Evolutionary conservation across 2,797 vertebrate genomes (phyloP), one percentile per base, ranked within the genome.

Genomic region (Enteromius unitaeniatus): DNA sequence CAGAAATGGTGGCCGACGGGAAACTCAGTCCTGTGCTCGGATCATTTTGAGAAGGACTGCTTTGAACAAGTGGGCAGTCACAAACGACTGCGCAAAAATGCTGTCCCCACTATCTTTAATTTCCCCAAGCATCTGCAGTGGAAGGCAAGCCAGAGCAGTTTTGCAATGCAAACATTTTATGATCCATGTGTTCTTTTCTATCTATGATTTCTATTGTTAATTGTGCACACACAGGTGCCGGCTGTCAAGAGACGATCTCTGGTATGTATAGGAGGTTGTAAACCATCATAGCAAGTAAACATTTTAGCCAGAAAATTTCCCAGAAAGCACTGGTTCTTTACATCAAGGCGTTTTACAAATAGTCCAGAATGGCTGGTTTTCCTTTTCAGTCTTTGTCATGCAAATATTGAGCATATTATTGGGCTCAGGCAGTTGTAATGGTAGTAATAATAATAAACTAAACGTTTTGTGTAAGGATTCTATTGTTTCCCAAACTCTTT

Each of bases 31-130:
- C 55, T 86, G 47, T 86, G 85, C 49, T 86, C 85, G 8, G 85
- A 84, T 76, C 85, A 86, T 47, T 86, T 86, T 21, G 85, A 86
- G 65, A 84, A 83, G 45, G 73, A 81, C n/a, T 81, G 64, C 21
- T 84, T 86, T 60, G 85, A 83, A 8, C 81, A 83, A 77, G 8
- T 77, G 49, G 92, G 91, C 6, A 93, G 91, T 74, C 86, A 80
- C 70, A 89, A 91, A 64, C 92, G 86, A 13, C 91, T 95, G 4
- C 64, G 60, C 73, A 89, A 90, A 8, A 89, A 92, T 42, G 93
- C 94, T 0, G 86, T 94, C 58, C 94, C 94, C 65, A 95, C 93
- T 37, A 86, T 93, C 53, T 95, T 95, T 80, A 28, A 86, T 10
- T 51, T 87, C 6, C 45, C 85, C 0, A 87, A 84, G 0, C 69